Conservation (phyloP, 2,888 invertebrate species). For the Magallana nippona region DNA sequence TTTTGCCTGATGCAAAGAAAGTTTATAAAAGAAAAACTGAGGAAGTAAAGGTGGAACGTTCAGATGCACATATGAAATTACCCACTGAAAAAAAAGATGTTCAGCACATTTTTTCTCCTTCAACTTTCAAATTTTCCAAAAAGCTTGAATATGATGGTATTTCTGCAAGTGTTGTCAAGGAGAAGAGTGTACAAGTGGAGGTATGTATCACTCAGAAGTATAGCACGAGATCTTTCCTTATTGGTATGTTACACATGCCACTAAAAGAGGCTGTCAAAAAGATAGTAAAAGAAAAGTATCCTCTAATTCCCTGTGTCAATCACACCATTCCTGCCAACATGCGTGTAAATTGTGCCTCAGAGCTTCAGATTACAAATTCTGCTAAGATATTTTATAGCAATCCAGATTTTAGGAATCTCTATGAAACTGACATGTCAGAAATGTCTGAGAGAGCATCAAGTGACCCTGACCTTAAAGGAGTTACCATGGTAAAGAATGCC, state of each 20-base stretch:
- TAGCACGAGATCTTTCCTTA: constrained; percentile 68
- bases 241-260: constrained; percentile 72
- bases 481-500: constrained; percentile 36
- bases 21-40: constrained; percentile 75
- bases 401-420: constrained; percentile 62
- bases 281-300: constrained; percentile 70
- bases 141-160: constrained; percentile 73
- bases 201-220: constrained; percentile 75
- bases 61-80: constrained; percentile 58
- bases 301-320: constrained; percentile 73
- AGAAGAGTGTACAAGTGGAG: constrained; percentile 70
- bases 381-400: constrained; percentile 62
- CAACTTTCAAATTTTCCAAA: constrained; percentile 66
- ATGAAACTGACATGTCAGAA: constrained; percentile 54
- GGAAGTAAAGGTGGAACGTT: constrained; percentile 67
- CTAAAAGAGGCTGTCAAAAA: constrained; percentile 70
- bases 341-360: constrained; percentile 72
- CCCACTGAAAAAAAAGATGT: constrained; percentile 51
- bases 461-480: constrained; percentile 61
- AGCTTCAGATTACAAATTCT: constrained; percentile 61
- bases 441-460: constrained; percentile 61
- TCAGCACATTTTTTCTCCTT: constrained; percentile 67
- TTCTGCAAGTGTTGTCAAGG: constrained; percentile 63
- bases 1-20: constrained; percentile 73
- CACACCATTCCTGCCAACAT: constrained; percentile 73